Conservation (phyloP, 2,888 invertebrate genomes). For the Eudasyphora cyanicolor region DNA sequence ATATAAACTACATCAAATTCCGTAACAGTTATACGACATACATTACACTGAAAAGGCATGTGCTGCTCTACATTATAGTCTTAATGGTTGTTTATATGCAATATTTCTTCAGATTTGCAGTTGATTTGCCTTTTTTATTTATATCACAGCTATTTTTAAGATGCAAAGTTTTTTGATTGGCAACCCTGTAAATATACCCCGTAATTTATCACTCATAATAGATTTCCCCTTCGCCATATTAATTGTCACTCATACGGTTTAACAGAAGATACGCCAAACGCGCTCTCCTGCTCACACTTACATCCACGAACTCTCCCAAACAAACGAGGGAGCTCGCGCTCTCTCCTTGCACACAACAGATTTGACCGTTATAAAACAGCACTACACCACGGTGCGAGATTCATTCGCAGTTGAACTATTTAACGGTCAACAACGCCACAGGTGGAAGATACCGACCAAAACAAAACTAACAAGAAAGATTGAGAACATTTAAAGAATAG, state of each 20-base stretch:
- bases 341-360: not conserved
- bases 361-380: slow-evolving; percentile 69
- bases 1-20: no score
- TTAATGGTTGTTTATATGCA: no score
- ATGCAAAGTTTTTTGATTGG: no score
- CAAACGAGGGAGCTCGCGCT: not conserved
- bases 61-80: no score
- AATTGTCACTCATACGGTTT: not conserved
- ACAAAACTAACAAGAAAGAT: slow-evolving; percentile 59
- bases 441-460: slow-evolving; percentile 42
- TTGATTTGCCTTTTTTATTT: no score
- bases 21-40: no score
- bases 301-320: not conserved
- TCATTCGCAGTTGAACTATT: slow-evolving; percentile 74
- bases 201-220: not conserved
- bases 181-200: not conserved
- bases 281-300: not conserved
- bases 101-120: no score
- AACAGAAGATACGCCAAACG: not conserved
- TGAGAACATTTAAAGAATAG: slow-evolving; percentile 47
- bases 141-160: no score
- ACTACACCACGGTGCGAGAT: slow-evolving; percentile 67
- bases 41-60: no score
- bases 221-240: not conserved
- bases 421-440: slow-evolving; percentile 67